Evolutionary conservation across 2,797 vertebrate species (phyloP), one percentile per base, ranked within the genome.

Genomic region (Hoplostethus atlanticus): DNA sequence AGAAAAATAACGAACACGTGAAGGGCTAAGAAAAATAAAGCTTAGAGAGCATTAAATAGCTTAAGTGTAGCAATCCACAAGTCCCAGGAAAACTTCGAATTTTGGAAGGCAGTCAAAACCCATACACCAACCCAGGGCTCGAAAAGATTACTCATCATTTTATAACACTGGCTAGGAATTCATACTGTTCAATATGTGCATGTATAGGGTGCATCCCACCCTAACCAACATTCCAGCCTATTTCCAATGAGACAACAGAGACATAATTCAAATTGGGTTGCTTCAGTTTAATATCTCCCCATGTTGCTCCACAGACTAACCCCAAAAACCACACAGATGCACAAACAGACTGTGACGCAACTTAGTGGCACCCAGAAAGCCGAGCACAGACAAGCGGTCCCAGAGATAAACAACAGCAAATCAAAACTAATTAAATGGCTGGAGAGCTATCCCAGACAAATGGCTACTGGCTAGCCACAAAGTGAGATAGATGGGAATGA

Each of bases 311-410:
- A 88, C 63, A 77, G 74, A 77, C 76, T 72, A 84, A 88, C 80
- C 85, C 73, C 81, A 79, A 81, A 89, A 91, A 61, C 87, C 85
- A 76, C 86, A 83, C 38, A 68, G 84, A 90, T 72, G 42, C 83
- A 85, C 83, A 90, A 86, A 88, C 87, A 91, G 65, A 28, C 61
- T 77, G 64, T 88, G 87, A 91, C 74, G 89, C 71, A 91, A 89
- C 73, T 56, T 30, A 5, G 69, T 73, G 83, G 87, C 84, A 86
- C 77, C 81, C 72, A 56, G 66, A 72, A 47, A 80, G 47, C 68
- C 8, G 0, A 84, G 59, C 54, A 51, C 80, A 83, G 83, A 86
- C 64, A n/a, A 58, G 6, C 63, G 58, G 63, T 80, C 80, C 74
- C 58, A 44, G 36, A 42, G 79, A 73, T 60, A 66, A 92, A 89